These are phyloP conservation scores for Maconellicoccus hirsutus DNA, from an alignment of 1,140 invertebrate species.

Conservation along the genomic window DNA sequence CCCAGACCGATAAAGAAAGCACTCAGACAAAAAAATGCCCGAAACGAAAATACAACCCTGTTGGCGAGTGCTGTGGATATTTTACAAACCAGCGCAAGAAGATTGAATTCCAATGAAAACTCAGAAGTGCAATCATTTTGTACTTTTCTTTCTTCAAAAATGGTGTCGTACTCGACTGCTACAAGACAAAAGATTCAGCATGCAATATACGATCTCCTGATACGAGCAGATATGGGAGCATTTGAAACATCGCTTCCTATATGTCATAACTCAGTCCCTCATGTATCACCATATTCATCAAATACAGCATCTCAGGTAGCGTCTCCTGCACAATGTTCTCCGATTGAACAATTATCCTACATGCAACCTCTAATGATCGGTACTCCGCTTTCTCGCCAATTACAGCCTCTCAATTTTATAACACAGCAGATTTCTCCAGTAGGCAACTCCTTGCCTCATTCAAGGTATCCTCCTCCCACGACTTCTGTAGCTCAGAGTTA, in stretches of 20 bases:
- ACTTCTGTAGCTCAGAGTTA: too few species aligned
- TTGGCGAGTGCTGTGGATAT: background rate
- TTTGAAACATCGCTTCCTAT: background rate
- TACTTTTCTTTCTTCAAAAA: background rate
- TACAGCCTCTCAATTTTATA: too few species aligned
- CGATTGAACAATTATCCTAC: too few species aligned
- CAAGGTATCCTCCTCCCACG: too few species aligned
- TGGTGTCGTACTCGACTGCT: background rate
- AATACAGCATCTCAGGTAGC: background rate
- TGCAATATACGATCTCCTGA: slow-evolving; percentile 1
- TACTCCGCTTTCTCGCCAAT: too few species aligned
- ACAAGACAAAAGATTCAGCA: background rate
- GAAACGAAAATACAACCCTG: background rate
- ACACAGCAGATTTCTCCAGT: too few species aligned
- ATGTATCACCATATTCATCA: background rate
- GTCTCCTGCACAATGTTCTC: too few species aligned
- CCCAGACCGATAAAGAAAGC: too few species aligned
- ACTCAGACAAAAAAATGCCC: too few species aligned
- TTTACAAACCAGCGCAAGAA: background rate
- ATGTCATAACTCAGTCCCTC: too few species aligned
- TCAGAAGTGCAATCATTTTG: background rate
- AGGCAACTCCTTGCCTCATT: too few species aligned
- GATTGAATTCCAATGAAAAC: background rate
- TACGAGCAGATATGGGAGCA: background rate
- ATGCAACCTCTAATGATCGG: too few species aligned